Evolutionary conservation across 2,888 invertebrate species (phyloP), one percentile per base, ranked within the genome.

Genomic region (Ichneumoninae sp.): DNA sequence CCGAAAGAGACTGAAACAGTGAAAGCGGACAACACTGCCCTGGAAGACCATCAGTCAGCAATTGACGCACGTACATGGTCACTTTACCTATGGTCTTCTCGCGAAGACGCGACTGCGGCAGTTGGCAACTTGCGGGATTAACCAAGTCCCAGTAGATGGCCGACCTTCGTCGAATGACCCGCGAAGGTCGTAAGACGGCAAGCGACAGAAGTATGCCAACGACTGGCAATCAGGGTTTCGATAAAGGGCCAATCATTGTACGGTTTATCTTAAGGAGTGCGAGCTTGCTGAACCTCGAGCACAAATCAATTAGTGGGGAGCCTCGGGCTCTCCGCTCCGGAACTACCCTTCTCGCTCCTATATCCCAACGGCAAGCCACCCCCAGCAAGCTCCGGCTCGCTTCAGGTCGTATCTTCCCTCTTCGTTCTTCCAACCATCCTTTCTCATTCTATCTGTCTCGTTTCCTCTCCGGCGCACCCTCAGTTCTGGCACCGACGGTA

Each of bases 281-380:
- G 76, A 82, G 87, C 86, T 86, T 87, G 87, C 89, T 87, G 89
- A 87, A 90, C 90, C 90, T 88, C 89, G 85, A 90, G 91, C 90
- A 91, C 91, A 91, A 92, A 92, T 92, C 92, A 92, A 92, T 92
- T 92, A 92, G 91, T 89, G 87, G 82, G 87, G 87, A 62, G 89
- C 90, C 90, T 90, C 88, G 87, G 90, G 89, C 89, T 86, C 87
- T 89, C 88, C 81, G 86, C 86, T 89, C 83, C 86, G 87, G 89
- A 90, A 91, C 91, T 91, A 91, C 90, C 91, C 91, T 90, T 89
- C 86, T 87, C 84, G 86, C 87, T 85, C 81, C 82, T 82, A 86
- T 85, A 85, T 87, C 83, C 87, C 87, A 84, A 85, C 80, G 86
- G 79, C 70, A 79, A 54, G 78, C 84, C 70, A 80, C 87, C 79